Evolutionary conservation across 2,113 vertebrate species (phyloP), one percentile per base, ranked within the genome.

Genomic region (Strix uralensis): DNA sequence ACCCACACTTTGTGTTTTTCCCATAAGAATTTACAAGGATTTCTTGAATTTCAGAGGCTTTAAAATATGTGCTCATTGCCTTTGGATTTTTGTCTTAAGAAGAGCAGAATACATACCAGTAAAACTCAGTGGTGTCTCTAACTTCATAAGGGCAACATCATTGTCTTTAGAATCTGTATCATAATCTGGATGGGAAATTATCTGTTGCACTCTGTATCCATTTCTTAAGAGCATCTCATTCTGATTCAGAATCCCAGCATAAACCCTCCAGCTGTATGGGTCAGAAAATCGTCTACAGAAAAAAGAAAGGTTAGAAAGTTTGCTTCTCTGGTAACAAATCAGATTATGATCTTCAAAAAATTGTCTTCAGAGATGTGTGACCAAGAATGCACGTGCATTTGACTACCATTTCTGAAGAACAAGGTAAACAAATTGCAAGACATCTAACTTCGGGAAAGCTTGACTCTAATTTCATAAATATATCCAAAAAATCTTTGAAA

Each of bases 71-170:
- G 20, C 21, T 85, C 23, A 25, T 6, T 67, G 38, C 27, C 44
- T 30, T 38, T 49, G 42, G 46, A 67, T 72, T 94, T 93, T 80
- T 70, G 25, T 46, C 26, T 66, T 47, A 54, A 40, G n/a, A 40
- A 5, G 27, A 52, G 54, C 22, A 55, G 40, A 65, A 74, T 30
- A 86, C 65, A 7, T 77, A 98, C 98, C 96, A 5, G 40, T 95
- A 73, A 98, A 97, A 38, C 2, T 34, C 74, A 98, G 83, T 0
- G 95, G 92, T 4, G 62, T 73, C 63, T 97, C 97, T 89, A 98
- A 61, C 88, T 98, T 98, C 97, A 98, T 97, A 3, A 98, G 98
- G 6, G 98, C 98, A 7, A 98, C 54, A 58, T 98, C 98, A 4
- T 98, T 97, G 96, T 98, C 94, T 96, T 98, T 98, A 77, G 97